These are phyloP conservation scores for Tenthredo livida DNA, from an alignment of 2,888 invertebrate species.

Conservation along the genomic window DNA sequence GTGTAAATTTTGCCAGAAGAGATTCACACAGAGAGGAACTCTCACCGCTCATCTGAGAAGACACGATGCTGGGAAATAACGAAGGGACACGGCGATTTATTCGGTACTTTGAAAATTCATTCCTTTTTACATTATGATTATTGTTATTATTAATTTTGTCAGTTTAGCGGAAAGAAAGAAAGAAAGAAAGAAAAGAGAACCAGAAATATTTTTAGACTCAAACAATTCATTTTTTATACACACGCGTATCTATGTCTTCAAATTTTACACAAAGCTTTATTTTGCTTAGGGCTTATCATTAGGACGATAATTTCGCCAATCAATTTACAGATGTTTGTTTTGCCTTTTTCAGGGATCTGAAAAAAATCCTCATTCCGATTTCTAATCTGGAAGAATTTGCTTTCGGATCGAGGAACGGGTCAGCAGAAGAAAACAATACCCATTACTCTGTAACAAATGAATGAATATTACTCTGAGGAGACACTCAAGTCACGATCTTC, in stretches of 20 bases:
- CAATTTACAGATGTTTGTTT: background rate
- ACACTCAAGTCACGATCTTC: background rate
- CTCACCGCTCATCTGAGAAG: slow-evolving; percentile 71
- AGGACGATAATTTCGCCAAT: no score
- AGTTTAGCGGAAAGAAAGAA: background rate
- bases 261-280: background rate
- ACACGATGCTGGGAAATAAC: slow-evolving; percentile 53
- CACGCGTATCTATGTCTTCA: background rate
- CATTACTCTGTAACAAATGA: slow-evolving; percentile 4
- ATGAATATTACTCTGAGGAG: background rate
- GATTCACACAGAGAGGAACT: slow-evolving; percentile 72
- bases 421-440: background rate
- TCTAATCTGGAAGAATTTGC: background rate
- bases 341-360: background rate
- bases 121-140: background rate
- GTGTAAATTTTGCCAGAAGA: slow-evolving; percentile 73
- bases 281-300: background rate
- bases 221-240: background rate
- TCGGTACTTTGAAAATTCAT: background rate
- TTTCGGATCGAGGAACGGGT: background rate
- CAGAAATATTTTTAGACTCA: background rate
- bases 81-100: background rate
- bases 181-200: background rate
- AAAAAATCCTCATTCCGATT: background rate
- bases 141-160: background rate